Conservation (phyloP, 1,140 invertebrate genomes). For the Acyrthosiphon pisum region DNA sequence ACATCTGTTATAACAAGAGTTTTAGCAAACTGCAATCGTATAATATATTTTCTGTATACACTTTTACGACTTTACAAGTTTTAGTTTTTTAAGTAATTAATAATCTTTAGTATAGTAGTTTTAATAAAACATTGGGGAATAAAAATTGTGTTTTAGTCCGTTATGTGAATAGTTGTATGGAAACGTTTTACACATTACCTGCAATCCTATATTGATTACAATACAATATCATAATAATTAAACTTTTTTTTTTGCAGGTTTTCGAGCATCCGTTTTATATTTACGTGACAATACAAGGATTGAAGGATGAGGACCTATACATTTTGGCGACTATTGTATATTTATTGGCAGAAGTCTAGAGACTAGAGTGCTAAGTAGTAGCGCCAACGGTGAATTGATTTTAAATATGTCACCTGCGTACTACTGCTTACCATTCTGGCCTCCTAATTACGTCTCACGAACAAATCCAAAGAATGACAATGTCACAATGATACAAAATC, state of each 20-base stretch:
- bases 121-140: background rate
- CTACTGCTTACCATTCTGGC: slow-evolving; percentile 58
- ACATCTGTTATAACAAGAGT: slow-evolving; percentile 55
- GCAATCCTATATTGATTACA: too few species aligned
- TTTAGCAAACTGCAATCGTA: slow-evolving; percentile 22
- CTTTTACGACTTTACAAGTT: slow-evolving; percentile 16
- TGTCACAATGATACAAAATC: background rate
- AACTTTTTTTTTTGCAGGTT: slow-evolving; percentile 10
- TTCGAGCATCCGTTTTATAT: background rate
- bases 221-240: background rate
- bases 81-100: slow-evolving; percentile 18
- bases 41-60: background rate
- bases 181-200: background rate
- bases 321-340: background rate
- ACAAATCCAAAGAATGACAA: background rate
- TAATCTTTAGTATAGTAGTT: slow-evolving; percentile 30
- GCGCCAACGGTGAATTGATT: slow-evolving; percentile 59
- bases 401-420: slow-evolving; percentile 58
- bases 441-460: slow-evolving; percentile 51
- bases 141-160: background rate
- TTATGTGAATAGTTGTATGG: background rate
- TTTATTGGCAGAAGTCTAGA: slow-evolving; percentile 46
- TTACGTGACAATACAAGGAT: background rate
- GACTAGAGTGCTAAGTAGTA: slow-evolving; percentile 58
- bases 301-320: background rate